These are phyloP conservation scores for Poecilia picta DNA, from an alignment of 2,797 vertebrate species.

Conservation along the genomic window DNA sequence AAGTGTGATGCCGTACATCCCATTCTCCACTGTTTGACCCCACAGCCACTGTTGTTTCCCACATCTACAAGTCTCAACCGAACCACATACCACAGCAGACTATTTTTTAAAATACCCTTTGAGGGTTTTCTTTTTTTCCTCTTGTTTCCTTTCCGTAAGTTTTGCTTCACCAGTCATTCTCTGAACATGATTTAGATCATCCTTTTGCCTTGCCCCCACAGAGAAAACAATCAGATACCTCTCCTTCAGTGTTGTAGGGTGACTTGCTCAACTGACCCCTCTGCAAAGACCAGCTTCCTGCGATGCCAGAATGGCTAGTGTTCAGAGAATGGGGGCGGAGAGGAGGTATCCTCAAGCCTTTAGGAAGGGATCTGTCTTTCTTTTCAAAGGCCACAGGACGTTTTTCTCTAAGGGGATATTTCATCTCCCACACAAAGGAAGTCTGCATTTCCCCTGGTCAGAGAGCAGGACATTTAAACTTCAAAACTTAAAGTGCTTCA, in stretches of 20 bases:
- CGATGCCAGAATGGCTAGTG: constrained; percentile 72
- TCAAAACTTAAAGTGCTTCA: constrained; percentile 35
- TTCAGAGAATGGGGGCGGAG: constrained; percentile 48
- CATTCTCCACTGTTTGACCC: constrained; percentile 56
- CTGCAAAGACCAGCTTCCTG: constrained; percentile 79
- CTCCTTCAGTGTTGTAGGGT: constrained; percentile 68
- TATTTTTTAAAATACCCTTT: constrained; percentile 16
- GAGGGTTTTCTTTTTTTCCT: not conserved
- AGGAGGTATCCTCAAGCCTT: constrained; percentile 55
- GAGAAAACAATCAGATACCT: constrained; percentile 64
- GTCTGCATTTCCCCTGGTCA: constrained; percentile 58
- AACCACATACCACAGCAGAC: constrained; percentile 55
- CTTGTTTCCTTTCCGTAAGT: constrained; percentile 40
- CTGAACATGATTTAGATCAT: constrained; percentile 43
- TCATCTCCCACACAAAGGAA: constrained; percentile 75
- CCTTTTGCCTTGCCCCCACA: constrained; percentile 46
- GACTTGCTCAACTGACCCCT: constrained; percentile 58
- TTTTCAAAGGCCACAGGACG: constrained; percentile 64
- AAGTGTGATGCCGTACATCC: constrained; percentile 58
- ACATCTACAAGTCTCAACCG: constrained; percentile 33
- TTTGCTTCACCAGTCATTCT: constrained; percentile 40
- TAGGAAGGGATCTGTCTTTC: constrained; percentile 49
- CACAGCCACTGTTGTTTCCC: constrained; percentile 28
- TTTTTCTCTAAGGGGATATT: constrained; percentile 69
- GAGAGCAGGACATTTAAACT: constrained; percentile 50